A percentile compares a stretch with the other conserved stretches of the same genome.
Evolutionary conservation across 2,888 invertebrate species (phyloP).

Genomic region (Capitulum mitella): DNA sequence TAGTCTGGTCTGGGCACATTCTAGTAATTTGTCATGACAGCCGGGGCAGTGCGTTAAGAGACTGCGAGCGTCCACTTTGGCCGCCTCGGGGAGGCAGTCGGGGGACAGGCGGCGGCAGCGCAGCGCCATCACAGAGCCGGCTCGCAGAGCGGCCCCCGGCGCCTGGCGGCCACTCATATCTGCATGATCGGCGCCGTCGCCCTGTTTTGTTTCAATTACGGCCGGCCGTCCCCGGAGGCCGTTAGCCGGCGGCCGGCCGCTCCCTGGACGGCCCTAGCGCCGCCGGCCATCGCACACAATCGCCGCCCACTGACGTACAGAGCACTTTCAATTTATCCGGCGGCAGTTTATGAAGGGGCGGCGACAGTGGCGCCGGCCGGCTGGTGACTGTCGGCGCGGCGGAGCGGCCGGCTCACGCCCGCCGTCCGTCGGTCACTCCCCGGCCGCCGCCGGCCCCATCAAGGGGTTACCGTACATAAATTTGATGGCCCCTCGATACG

Average conservation of each 20-base stretch:
- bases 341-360: constrained; percentile 10
- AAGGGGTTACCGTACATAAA: constrained; percentile 22
- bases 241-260: neutral
- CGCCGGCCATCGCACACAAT: neutral
- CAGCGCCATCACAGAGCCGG: too few relatives aligned
- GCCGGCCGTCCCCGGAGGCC: neutral
- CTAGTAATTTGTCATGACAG: neutral
- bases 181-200: neutral
- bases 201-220: constrained; percentile 23
- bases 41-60: neutral
- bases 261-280: neutral
- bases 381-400: neutral
- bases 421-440: neutral
- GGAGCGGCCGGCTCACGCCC: neutral
- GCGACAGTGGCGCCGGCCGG: neutral
- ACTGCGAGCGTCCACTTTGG: neutral
- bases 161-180: too few relatives aligned
- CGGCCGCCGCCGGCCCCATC: neutral
- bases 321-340: constrained; percentile 14
- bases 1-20: too few relatives aligned
- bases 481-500: constrained; percentile 21
- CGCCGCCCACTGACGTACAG: neutral
- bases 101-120: too few relatives aligned
- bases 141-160: too few relatives aligned
- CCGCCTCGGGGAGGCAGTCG: too few relatives aligned